phyloP scores from a whole-genome alignment of 1,140 invertebrate genomes.

The Hyles euphorbiae region DNA sequence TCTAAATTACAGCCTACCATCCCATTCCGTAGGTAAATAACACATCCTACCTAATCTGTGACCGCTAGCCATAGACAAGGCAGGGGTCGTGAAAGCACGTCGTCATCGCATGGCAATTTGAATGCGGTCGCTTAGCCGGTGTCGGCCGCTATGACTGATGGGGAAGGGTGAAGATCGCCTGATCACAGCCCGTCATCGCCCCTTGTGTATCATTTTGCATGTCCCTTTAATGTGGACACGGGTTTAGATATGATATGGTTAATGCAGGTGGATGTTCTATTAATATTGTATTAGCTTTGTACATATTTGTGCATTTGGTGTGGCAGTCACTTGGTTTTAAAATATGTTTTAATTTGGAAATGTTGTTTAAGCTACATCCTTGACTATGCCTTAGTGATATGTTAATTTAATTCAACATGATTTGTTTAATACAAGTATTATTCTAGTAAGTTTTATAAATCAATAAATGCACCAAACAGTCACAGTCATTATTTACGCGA shows the following conservation, averaged over 20 bases:
- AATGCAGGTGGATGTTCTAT: slow-evolving; percentile 30
- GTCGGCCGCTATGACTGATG: slow-evolving; percentile 70
- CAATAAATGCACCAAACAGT: too few species aligned
- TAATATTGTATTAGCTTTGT: not conserved
- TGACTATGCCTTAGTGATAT: too few species aligned
- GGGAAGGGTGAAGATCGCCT: slow-evolving; percentile 63
- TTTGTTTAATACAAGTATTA: too few species aligned
- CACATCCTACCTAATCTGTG: slow-evolving; percentile 32
- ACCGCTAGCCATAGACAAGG: slow-evolving; percentile 45
- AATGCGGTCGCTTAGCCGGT: slow-evolving; percentile 70
- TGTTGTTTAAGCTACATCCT: too few species aligned
- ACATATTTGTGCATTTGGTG: too few species aligned
- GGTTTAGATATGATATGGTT: slow-evolving; percentile 34
- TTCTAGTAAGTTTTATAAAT: too few species aligned
- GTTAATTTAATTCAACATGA: too few species aligned
- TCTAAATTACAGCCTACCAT: too few species aligned
- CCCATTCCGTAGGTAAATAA: too few species aligned
- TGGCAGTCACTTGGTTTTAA: too few species aligned
- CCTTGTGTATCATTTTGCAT: slow-evolving; percentile 61
- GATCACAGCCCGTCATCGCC: slow-evolving; percentile 59
- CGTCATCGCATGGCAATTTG: slow-evolving; percentile 71
- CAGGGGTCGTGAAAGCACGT: slow-evolving; percentile 66
- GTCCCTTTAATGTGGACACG: slow-evolving; percentile 43
- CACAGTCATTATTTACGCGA: too few species aligned
- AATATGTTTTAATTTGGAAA: too few species aligned